Percentiles rank a stretch among this genome's conserved stretches.
Conservation (phyloP, 2,888 invertebrate genomes). For the Megastigmus dorsalis region DNA sequence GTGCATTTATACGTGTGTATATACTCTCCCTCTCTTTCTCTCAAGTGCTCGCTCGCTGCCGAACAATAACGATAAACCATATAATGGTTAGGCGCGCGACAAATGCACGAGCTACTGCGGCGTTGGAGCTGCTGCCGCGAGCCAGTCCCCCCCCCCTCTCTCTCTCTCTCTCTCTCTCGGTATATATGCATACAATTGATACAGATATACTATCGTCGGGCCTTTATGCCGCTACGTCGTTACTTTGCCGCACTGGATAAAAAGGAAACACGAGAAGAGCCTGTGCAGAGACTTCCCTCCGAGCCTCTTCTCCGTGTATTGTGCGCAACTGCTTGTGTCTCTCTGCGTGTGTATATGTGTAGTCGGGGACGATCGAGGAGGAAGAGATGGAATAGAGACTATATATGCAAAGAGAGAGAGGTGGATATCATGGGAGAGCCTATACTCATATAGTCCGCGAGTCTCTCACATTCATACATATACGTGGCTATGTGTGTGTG, state of each 20-base stretch:
- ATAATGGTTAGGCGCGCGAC: conserved; percentile 70
- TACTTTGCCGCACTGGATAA: too few species aligned
- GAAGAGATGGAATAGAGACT: conserved; percentile 56
- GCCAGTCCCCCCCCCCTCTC: too few species aligned
- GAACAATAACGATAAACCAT: conserved; percentile 71
- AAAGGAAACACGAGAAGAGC: too few species aligned
- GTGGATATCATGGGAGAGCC: conserved; percentile 36
- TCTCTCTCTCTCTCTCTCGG: too few species aligned
- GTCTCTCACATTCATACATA: too few species aligned
- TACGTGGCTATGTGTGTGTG: too few species aligned
- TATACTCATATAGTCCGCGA: too few species aligned
- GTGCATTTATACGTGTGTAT: too few species aligned
- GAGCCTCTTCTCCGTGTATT: too few species aligned
- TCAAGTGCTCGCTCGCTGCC: conserved; percentile 57
- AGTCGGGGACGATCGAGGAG: conserved; percentile 55
- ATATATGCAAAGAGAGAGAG: not conserved
- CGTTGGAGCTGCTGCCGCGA: too few species aligned
- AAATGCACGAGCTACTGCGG: conserved; percentile 60
- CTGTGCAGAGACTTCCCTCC: too few species aligned
- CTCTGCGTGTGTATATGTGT: not conserved
- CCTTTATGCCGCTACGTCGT: conserved; percentile 61
- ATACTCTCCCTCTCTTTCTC: conserved; percentile 45
- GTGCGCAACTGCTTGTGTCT: too few species aligned
- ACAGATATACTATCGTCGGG: conserved; percentile 73
- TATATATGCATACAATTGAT: conserved; percentile 75